Evolutionary conservation across 30 jellyfish, hydroid and myxozoan species (phyloP).

Genomic region (Aurelia coerulea): DNA sequence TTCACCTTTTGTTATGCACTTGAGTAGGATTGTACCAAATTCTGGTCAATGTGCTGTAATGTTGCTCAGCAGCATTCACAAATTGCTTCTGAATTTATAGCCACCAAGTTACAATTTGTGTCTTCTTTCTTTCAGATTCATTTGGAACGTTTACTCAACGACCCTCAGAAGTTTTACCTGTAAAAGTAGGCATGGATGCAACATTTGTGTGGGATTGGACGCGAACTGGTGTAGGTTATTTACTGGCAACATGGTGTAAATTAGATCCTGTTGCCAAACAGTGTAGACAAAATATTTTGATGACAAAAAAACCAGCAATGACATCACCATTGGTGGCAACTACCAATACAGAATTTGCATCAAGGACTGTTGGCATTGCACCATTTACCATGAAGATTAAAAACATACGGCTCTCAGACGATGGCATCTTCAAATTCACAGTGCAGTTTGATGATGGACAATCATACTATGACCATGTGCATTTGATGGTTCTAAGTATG

Average conservation of each 20-base stretch:
- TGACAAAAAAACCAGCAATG: constrained; percentile 18
- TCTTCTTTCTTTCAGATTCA: constrained; percentile 17
- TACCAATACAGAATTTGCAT: constrained; percentile 32
- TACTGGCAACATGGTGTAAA: constrained; percentile 51
- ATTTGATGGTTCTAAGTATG: constrained; percentile 61
- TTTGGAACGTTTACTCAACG: constrained; percentile 47
- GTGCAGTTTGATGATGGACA: constrained; percentile 34
- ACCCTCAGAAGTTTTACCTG: constrained; percentile 35
- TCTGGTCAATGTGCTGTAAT: neutral
- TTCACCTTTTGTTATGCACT: too few species aligned
- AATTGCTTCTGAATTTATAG: neutral
- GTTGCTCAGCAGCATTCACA: neutral
- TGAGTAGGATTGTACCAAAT: too few species aligned
- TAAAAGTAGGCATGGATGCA: constrained; percentile 55
- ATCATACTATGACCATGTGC: constrained; percentile 37
- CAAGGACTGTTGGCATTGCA: constrained; percentile 42
- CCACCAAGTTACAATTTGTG: neutral
- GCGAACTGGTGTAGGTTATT: constrained; percentile 22
- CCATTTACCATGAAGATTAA: constrained; percentile 49
- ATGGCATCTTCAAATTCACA: constrained; percentile 37
- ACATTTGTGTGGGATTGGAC: constrained; percentile 58
- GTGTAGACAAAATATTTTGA: constrained; percentile 34
- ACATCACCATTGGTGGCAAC: constrained; percentile 22
- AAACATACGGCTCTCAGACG: constrained; percentile 58
- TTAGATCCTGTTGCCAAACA: constrained; percentile 25